phyloP scores from a whole-genome alignment of 1,140 invertebrate species.

The Hylyphantes graminicola region DNA sequence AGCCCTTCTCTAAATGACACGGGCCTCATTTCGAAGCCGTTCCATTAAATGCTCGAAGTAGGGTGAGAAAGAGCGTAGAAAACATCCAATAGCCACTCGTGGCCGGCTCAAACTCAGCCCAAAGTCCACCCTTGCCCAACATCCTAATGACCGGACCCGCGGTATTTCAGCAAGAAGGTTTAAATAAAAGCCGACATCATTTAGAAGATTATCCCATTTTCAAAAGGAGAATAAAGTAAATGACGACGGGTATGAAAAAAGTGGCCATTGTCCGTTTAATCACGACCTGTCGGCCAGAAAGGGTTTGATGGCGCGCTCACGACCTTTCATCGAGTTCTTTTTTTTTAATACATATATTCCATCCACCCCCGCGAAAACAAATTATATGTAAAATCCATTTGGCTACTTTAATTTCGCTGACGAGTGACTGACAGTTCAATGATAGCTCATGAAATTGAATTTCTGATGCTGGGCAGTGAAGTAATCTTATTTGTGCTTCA shows the following conservation, averaged over 20 bases:
- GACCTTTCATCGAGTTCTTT: not conserved
- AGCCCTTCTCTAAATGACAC: constrained; percentile 22
- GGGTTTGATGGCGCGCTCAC: constrained; percentile 30
- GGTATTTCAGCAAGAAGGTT: constrained; percentile 3
- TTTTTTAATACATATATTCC: too few relatives aligned
- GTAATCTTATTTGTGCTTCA: too few relatives aligned
- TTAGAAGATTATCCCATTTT: constrained; percentile 21
- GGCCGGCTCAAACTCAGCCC: not conserved
- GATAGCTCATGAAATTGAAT: constrained; percentile 14
- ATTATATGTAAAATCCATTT: not conserved
- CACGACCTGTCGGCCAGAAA: constrained; percentile 22
- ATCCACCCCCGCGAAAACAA: constrained; percentile 1
- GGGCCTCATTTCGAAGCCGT: constrained; percentile 17
- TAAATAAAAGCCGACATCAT: constrained; percentile 41
- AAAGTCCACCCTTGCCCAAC: too few relatives aligned
- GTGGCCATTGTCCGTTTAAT: constrained; percentile 40
- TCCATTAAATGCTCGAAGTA: constrained; percentile 50
- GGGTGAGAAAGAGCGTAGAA: constrained; percentile 40
- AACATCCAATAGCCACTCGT: not conserved
- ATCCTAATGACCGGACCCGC: constrained; percentile 1
- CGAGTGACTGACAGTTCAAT: constrained; percentile 36
- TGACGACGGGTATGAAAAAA: constrained; percentile 8
- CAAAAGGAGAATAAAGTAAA: constrained; percentile 18
- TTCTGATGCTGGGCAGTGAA: too few relatives aligned
- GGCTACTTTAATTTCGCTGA: constrained; percentile 26